Evolutionary conservation across 2,113 vertebrate species (phyloP), one percentile per base, ranked within the genome.

Genomic region (Numenius arquata): DNA sequence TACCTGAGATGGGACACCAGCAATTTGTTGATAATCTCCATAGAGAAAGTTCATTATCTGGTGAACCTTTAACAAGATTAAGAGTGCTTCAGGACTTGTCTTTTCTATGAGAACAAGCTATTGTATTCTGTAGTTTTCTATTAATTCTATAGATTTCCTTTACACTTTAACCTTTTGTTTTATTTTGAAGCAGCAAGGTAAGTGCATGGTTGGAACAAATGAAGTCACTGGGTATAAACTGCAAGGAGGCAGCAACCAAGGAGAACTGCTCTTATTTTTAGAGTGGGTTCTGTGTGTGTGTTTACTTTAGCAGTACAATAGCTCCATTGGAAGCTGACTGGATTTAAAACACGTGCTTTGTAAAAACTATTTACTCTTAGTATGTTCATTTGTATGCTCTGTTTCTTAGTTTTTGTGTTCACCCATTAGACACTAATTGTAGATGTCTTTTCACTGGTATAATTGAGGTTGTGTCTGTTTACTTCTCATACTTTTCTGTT

Each of bases 171-270:
- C 50, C 13, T 91, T 94, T 97, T 95, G 34, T 97, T 97, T 96
- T 96, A 89, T 91, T 97, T 95, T 96, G 68, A 95, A 98, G 94
- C 93, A 92, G 40, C 84, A 96, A 98, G 98, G 98, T 98, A 98
- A 98, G 98, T 98, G 74, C 85, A 65, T 65, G 90, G 32, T 95
- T 82, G 53, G 67, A 95, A 77, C 21, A 93, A 79, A 68, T 79
- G 11, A 82, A 91, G 63, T 95, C 80, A 6, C 74, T 89, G 50
- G 23, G 30, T 83, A 50, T 94, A 90, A 91, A 79, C 62, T 95
- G 77, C 91, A 87, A 96, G 63, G 70, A 86, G 48, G 22, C 90
- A 92, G 92, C 76, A 89, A 87, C 62, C 53, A 76, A 80, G 53
- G 32, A 81, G 68, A 83, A 58, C 21, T 74, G 30, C 29, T 90